Conservation (phyloP, 2,888 invertebrate genomes). For the Pseudanteris insignis region DNA sequence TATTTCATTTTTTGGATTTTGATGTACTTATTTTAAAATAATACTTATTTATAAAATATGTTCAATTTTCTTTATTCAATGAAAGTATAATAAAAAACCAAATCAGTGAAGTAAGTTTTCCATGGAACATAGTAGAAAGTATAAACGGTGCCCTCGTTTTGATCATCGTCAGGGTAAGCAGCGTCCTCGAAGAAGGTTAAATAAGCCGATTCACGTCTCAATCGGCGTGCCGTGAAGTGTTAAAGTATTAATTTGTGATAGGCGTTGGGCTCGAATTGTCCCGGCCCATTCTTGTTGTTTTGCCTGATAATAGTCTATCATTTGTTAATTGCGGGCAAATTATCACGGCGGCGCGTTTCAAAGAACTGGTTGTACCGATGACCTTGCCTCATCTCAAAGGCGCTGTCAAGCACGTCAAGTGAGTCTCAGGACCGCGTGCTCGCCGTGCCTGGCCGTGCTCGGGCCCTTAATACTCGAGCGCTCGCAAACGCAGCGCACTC, state of each 20-base stretch:
- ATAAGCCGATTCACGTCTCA: conserved; percentile 1
- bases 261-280: conserved; percentile 1
- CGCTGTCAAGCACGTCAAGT: conserved; percentile 42
- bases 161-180: too few relatives aligned
- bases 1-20: too few relatives aligned
- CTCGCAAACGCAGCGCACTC: conserved; percentile 14
- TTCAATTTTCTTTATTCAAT: too few relatives aligned
- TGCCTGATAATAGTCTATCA: conserved; percentile 11
- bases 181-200: neutral
- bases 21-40: too few relatives aligned
- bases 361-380: conserved; percentile 34
- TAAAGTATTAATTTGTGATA: conserved; percentile 18
- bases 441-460: conserved; percentile 12
- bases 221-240: conserved; percentile 9
- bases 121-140: too few relatives aligned
- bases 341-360: conserved; percentile 41
- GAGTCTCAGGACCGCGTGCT: conserved; percentile 29
- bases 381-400: conserved; percentile 43
- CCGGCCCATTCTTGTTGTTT: conserved; percentile 3
- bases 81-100: too few relatives aligned
- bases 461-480: conserved; percentile 35
- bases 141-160: too few relatives aligned
- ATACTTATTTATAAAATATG: too few relatives aligned
- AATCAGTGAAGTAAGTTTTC: too few relatives aligned
- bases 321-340: conserved; percentile 37